Percentiles rank a stretch among this genome's conserved stretches.
Evolutionary conservation across 2,113 vertebrate species (phyloP).

Genomic region (Tenrec ecaudatus): DNA sequence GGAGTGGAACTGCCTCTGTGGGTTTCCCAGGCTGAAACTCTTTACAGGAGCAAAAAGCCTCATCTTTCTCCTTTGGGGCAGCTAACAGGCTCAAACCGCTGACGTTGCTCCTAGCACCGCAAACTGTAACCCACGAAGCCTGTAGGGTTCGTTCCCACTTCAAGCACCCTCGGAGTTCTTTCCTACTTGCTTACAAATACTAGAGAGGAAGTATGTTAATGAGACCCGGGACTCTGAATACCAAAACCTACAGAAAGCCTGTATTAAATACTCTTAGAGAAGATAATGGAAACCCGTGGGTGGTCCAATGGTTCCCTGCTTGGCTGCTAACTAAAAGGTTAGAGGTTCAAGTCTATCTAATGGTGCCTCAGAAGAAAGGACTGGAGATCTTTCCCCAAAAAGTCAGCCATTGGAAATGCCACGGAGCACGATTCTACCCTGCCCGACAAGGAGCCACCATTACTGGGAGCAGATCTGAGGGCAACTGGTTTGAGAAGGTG

Average conservation of each 20-base stretch:
- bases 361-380: not conserved
- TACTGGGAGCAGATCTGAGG: not conserved
- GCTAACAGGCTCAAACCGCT: too few relatives aligned
- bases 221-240: not conserved
- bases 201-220: not conserved
- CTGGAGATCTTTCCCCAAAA: not conserved
- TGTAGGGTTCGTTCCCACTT: too few relatives aligned
- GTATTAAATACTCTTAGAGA: not conserved
- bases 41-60: too few relatives aligned
- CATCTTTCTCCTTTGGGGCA: too few relatives aligned
- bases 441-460: not conserved
- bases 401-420: not conserved
- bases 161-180: not conserved
- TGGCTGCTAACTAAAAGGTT: not conserved
- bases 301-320: not conserved
- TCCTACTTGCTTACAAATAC: slow-evolving; percentile 9
- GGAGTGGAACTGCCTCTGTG: too few relatives aligned
- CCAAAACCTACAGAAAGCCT: not conserved
- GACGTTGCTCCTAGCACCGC: too few relatives aligned
- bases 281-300: not conserved
- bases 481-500: not conserved
- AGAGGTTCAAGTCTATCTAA: not conserved
- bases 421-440: not conserved
- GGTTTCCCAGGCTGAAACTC: too few relatives aligned
- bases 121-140: not conserved